Evolutionary conservation across 2,113 vertebrate genomes (phyloP).

Genomic region (Tetrao urogallus): DNA sequence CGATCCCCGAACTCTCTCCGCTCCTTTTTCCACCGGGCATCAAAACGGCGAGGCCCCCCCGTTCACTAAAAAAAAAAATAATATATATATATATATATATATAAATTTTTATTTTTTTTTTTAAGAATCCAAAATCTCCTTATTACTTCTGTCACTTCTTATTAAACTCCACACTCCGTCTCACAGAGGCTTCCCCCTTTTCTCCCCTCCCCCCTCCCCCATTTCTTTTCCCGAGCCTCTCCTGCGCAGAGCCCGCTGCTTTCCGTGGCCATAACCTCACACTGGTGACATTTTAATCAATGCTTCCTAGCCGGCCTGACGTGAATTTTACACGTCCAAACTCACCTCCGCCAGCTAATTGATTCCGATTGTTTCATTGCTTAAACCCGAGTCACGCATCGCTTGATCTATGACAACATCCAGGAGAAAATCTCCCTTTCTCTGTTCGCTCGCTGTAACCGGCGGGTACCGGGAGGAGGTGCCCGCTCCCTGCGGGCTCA

Average conservation of each 20-base stretch:
- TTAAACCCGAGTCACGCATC: conserved; percentile 78
- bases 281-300: conserved; percentile 76
- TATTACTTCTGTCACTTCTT: conserved; percentile 7
- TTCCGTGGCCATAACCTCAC: conserved; percentile 18
- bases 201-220: background rate
- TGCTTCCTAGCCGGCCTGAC: conserved; percentile 76
- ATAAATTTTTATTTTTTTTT: no score
- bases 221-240: background rate
- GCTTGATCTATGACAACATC: conserved; percentile 70
- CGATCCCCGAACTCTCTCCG: background rate
- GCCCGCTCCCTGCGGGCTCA: background rate
- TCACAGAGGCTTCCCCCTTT: background rate
- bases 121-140: background rate
- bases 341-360: conserved; percentile 79
- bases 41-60: background rate
- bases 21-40: background rate
- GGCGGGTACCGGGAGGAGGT: background rate
- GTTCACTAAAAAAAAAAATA: background rate
- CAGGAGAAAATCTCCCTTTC: conserved; percentile 70
- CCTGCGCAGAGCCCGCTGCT: conserved; percentile 13
- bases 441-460: conserved; percentile 13
- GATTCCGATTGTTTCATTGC: conserved; percentile 84
- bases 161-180: conserved; percentile 15
- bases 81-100: no score
- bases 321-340: conserved; percentile 78